These are phyloP conservation scores for Perdix hodgsoniae DNA, from an alignment of 2,797 vertebrate genomes.

Conservation along the genomic window DNA sequence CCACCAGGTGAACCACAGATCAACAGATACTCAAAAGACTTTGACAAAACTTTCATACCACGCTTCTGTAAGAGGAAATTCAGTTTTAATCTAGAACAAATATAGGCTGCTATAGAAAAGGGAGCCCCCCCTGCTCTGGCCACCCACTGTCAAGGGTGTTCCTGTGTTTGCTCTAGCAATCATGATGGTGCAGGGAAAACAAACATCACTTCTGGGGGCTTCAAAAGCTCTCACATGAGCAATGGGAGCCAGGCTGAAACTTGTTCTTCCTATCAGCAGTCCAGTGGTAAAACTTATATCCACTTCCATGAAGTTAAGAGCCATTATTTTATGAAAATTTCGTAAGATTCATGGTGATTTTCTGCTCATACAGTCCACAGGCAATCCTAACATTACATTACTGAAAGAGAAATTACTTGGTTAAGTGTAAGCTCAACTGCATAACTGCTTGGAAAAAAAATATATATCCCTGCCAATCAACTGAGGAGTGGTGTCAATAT, in stretches of 20 bases:
- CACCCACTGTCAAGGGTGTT: not conserved
- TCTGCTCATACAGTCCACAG: not conserved
- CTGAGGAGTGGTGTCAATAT: not conserved
- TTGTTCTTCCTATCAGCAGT: not conserved
- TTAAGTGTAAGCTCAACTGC: not conserved
- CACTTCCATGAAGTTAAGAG: not conserved
- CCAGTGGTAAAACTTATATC: not conserved
- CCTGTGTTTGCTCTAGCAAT: not conserved
- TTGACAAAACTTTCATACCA: not conserved
- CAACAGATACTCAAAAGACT: not conserved
- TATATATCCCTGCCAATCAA: not conserved
- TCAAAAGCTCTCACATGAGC: not conserved
- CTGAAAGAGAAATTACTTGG: not conserved
- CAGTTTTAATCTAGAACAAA: not conserved
- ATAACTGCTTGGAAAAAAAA: not conserved
- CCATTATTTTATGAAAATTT: not conserved
- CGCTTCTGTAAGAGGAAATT: not conserved
- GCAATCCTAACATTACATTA: not conserved
- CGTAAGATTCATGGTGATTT: not conserved
- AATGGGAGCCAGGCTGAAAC: not conserved
- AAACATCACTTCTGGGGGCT: not conserved
- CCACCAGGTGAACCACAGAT: not conserved
- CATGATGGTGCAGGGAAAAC: not conserved
- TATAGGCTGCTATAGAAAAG: not conserved
- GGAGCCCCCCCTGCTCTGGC: not conserved